phyloP scores from a whole-genome alignment of 1,140 invertebrate species.

The Brachionus plicatilis region DNA sequence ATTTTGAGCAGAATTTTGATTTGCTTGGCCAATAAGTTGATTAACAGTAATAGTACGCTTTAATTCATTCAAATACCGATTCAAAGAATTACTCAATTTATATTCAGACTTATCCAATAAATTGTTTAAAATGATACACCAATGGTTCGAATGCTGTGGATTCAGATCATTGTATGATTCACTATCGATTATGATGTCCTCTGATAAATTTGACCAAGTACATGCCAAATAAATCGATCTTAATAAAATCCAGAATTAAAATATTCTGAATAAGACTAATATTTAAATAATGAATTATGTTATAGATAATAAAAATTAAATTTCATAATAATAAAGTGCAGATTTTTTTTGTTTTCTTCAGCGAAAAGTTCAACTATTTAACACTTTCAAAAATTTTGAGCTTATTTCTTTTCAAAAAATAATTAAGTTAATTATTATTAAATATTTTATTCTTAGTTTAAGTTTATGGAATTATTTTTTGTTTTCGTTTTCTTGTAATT shows the following conservation, averaged over 20 bases:
- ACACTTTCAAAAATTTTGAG: too few species aligned
- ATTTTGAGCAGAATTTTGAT: not conserved
- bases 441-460: too few species aligned
- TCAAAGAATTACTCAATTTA: constrained; percentile 10
- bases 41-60: not conserved
- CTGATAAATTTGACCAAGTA: constrained; percentile 78
- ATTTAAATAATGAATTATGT: not conserved
- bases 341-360: too few species aligned
- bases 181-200: constrained; percentile 79
- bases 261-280: constrained; percentile 11
- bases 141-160: constrained; percentile 73
- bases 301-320: too few species aligned
- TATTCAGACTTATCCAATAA: constrained; percentile 27
- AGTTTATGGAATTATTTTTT: too few species aligned
- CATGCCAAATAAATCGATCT: constrained; percentile 71
- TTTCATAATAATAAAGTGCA: too few species aligned
- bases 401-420: too few species aligned
- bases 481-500: too few species aligned
- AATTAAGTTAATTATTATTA: too few species aligned
- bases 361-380: too few species aligned
- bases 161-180: constrained; percentile 74
- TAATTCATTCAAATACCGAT: constrained; percentile 17
- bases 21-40: not conserved
- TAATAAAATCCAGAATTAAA: constrained; percentile 46
- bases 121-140: constrained; percentile 55